phyloP scores from a whole-genome alignment of 2,888 invertebrate genomes.

The Amitus sp. region DNA sequence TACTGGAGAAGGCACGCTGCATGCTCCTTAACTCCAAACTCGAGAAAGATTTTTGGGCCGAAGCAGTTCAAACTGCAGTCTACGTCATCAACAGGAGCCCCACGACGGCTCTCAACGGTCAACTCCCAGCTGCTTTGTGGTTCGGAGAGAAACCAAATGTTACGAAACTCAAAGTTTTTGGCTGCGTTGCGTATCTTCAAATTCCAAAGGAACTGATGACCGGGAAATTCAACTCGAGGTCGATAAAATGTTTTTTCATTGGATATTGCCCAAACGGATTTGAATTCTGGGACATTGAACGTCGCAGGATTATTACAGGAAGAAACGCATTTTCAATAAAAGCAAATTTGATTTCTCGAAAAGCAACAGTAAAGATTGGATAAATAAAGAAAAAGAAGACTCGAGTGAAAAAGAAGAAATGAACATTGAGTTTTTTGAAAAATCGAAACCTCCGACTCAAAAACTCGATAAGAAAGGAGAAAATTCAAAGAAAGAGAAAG shows the following conservation, averaged over 20 bases:
- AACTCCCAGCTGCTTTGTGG: constrained; percentile 43
- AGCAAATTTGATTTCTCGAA: too few species aligned
- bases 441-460: too few species aligned
- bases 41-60: constrained; percentile 55
- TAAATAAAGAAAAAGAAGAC: too few species aligned
- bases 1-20: constrained; percentile 57
- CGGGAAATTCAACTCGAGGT: constrained; percentile 40
- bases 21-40: constrained; percentile 51
- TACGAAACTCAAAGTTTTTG: constrained; percentile 41
- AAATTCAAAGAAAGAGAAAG: too few species aligned
- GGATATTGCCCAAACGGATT: constrained; percentile 42
- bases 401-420: too few species aligned
- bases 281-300: constrained; percentile 43
- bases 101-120: constrained; percentile 34
- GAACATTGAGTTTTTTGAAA: too few species aligned
- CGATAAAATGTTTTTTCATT: constrained; percentile 31
- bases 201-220: constrained; percentile 35
- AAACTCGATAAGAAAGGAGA: too few species aligned
- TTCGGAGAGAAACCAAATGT: constrained; percentile 41
- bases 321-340: too few species aligned
- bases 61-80: constrained; percentile 35
- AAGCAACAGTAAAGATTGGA: too few species aligned
- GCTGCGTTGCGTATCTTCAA: constrained; percentile 34
- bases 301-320: too few species aligned
- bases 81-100: constrained; percentile 47